These are phyloP conservation scores for Sterrhoptilus dennistouni DNA, from an alignment of 2,113 vertebrate species.

Conservation along the genomic window DNA sequence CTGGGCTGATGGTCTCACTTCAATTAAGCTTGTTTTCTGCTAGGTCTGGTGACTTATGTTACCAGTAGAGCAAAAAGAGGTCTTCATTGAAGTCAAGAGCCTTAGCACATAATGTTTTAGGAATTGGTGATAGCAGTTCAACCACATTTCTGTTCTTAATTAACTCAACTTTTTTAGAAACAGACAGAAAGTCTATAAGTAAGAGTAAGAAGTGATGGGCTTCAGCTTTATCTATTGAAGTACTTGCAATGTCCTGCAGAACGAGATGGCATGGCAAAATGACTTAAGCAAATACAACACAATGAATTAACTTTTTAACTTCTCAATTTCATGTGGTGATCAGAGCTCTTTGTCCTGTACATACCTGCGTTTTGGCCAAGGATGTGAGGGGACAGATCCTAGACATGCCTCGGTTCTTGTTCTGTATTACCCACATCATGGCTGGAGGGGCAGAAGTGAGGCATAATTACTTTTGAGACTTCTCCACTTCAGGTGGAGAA, in stretches of 20 bases:
- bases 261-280: background rate
- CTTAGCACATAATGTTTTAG: rapidly evolving
- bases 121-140: background rate
- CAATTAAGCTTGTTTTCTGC: background rate
- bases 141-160: background rate
- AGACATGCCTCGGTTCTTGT: background rate
- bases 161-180: background rate
- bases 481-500: background rate
- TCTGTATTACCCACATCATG: background rate
- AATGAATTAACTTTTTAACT: background rate
- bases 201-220: background rate
- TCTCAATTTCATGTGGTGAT: background rate
- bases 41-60: background rate
- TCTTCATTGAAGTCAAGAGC: background rate
- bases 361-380: background rate
- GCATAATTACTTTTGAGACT: background rate
- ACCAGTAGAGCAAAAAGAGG: background rate
- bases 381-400: background rate
- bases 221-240: background rate
- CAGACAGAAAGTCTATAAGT: background rate
- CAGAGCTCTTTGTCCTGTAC: background rate
- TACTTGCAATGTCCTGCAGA: background rate
- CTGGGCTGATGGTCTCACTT: background rate
- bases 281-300: background rate
- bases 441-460: background rate